Conservation (phyloP, 2,888 invertebrate genomes). For the Anthophora plumipes region DNA sequence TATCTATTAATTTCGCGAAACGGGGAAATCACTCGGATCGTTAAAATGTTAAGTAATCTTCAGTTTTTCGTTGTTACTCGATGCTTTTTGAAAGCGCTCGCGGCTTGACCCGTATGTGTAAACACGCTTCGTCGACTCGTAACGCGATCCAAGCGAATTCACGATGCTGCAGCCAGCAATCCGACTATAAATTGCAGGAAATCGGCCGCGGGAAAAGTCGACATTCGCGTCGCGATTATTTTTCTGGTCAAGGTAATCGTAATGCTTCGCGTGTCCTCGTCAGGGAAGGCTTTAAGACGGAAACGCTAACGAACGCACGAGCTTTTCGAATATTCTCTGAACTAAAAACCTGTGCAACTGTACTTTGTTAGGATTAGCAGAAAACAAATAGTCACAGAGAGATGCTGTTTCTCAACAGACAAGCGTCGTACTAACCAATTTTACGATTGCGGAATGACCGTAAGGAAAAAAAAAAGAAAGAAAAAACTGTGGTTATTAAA, state of each 20-base stretch:
- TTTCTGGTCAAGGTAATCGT: conserved; percentile 36
- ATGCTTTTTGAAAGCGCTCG: conserved; percentile 18
- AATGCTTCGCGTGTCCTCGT: conserved; percentile 31
- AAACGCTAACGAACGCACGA: conserved; percentile 9
- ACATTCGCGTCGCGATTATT: neutral
- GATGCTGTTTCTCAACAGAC: neutral
- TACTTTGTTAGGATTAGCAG: conserved; percentile 13
- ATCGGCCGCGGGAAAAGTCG: conserved; percentile 8
- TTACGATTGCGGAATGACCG: neutral
- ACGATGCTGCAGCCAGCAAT: neutral
- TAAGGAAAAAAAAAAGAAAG: neutral
- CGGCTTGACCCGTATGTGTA: neutral
- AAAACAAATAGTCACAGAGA: neutral
- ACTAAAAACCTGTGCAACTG: neutral
- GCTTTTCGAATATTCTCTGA: conserved; percentile 20
- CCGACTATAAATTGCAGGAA: neutral
- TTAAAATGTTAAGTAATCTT: too few relatives aligned
- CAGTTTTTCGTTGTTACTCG: conserved; percentile 43
- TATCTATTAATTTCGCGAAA: too few relatives aligned
- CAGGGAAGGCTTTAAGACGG: conserved; percentile 25
- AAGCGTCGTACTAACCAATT: neutral
- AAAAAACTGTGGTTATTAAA: neutral
- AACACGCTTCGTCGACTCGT: conserved; percentile 17
- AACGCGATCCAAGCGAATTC: conserved; percentile 10
- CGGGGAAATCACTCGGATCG: too few relatives aligned